A percentile compares a stretch with the other conserved stretches of the same genome.
These are phyloP conservation scores for Drosophila trapezifrons DNA, from an alignment of 1,140 invertebrate genomes.

Conservation along the genomic window DNA sequence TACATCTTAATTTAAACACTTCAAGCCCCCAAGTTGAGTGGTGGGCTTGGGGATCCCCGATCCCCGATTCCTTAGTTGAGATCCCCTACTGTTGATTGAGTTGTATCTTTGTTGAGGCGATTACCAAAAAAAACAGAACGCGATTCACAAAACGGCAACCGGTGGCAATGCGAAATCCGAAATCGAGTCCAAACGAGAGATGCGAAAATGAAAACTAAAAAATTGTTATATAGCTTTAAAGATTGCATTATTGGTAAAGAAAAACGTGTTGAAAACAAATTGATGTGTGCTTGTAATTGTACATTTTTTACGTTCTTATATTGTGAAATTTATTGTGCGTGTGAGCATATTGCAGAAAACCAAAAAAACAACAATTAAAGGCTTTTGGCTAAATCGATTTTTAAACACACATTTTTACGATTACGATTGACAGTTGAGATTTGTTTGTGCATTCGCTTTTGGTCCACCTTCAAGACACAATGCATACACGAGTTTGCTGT, in stretches of 20 bases:
- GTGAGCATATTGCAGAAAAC: constrained; percentile 43
- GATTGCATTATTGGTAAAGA: constrained; percentile 43
- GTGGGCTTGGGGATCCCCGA: background rate
- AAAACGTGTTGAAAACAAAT: constrained; percentile 43
- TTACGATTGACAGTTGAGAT: constrained; percentile 31
- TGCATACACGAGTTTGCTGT: constrained; percentile 69
- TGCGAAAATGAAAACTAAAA: constrained; percentile 44
- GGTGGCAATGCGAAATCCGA: constrained; percentile 13
- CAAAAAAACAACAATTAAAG: constrained; percentile 28
- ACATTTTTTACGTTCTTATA: constrained; percentile 52
- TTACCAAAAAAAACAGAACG: constrained; percentile 15
- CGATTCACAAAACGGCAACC: constrained; percentile 27
- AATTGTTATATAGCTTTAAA: constrained; percentile 68
- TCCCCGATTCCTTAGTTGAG: constrained; percentile 13
- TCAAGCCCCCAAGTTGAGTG: constrained; percentile 23
- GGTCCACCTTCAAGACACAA: constrained; percentile 55
- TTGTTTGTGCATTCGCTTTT: constrained; percentile 62
- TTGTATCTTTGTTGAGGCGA: constrained; percentile 30
- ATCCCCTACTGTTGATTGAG: constrained; percentile 17
- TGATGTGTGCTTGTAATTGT: constrained; percentile 75
- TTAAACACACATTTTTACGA: constrained; percentile 60
- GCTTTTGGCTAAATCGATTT: constrained; percentile 53
- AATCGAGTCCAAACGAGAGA: constrained; percentile 40
- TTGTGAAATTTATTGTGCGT: constrained; percentile 43
- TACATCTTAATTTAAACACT: constrained; percentile 24